Base-by-base conservation (phyloP, 2,888 invertebrate genomes). In the Synergus umbraculus region DNA sequence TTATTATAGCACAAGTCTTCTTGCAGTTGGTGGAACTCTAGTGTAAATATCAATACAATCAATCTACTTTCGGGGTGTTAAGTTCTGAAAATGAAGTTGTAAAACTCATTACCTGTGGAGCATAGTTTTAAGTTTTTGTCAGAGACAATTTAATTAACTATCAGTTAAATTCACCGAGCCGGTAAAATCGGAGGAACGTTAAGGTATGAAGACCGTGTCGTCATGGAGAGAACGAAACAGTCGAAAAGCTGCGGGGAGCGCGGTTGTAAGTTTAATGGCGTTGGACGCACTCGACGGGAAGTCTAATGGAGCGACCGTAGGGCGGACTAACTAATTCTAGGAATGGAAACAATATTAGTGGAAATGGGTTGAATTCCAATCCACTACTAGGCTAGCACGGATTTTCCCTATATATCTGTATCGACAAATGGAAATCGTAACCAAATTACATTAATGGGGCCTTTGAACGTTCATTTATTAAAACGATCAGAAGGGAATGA, bases 351-450 rank as follows among this genome's bases (percentile, higher is more conserved):
- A 54, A 54, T 54, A 73, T 73, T 73, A 73, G 73, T 73, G 54
- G 12, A 22, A 67, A 67, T 67, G 67, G 43, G 67, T 44, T 67
- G 67, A 54, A 73, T 73, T 73, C 29, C 54, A 37, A 54, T 73
- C 73, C 29, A 73, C n/a, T 54, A 4, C 54, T 10, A 37, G 10
- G 9, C 18, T 73, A 37, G 54, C 37, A 29, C 49, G 49, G 29
- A 69, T 69, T 69, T 49, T 22, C 4, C 4, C 46, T 49, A 69
- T 67, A 54, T 73, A 85, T 89, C 88, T 87, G 86, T 88, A 87
- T 85, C 86, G 83, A 86, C 87, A 88, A 88, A 86, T 86, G 83
- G 85, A 85, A 87, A 81, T 82, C 85, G 82, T 89, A 89, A 88
- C 86, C 82, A 79, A 84, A 88, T 89, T 88, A 86, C 85, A 85